Evolutionary conservation across 2,888 invertebrate species (phyloP).

Genomic region (Boloria selene): DNA sequence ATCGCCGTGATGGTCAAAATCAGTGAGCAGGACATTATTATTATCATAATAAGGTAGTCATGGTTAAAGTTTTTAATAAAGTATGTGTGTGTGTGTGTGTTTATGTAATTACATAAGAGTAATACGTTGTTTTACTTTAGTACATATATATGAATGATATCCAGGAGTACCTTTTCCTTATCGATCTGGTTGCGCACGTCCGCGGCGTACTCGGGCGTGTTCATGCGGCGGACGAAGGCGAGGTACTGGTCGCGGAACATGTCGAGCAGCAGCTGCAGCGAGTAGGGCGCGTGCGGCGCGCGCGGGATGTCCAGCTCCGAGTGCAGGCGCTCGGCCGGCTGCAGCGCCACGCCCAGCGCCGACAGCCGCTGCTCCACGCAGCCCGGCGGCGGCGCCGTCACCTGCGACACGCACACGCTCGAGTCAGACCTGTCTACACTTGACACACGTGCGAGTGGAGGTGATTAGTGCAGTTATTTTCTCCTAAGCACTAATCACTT

Average conservation of each 20-base stretch:
- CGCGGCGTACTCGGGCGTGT: constrained; percentile 87
- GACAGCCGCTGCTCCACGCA: constrained; percentile 95
- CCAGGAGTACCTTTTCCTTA: constrained; percentile 85
- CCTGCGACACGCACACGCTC: constrained; percentile 52
- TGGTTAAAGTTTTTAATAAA: no score
- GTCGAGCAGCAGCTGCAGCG: constrained; percentile 92
- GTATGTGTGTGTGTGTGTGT: no score
- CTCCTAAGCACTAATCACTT: no score
- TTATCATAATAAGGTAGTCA: no score
- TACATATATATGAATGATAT: not conserved
- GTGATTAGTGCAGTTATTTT: no score
- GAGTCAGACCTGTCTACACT: no score
- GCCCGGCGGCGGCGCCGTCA: constrained; percentile 92
- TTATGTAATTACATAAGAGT: no score
- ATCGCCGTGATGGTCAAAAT: no score
- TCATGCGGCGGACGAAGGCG: constrained; percentile 92
- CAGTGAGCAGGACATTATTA: no score
- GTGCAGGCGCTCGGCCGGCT: constrained; percentile 85
- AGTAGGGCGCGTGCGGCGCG: constrained; percentile 91
- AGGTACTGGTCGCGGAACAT: constrained; percentile 93
- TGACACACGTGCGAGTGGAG: no score
- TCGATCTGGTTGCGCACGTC: constrained; percentile 89
- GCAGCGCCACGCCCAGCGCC: constrained; percentile 86
- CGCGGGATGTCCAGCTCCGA: constrained; percentile 92
- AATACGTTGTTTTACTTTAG: no score